Conservation (phyloP, 2,797 vertebrate genomes). For the Acipenser ruthenus region DNA sequence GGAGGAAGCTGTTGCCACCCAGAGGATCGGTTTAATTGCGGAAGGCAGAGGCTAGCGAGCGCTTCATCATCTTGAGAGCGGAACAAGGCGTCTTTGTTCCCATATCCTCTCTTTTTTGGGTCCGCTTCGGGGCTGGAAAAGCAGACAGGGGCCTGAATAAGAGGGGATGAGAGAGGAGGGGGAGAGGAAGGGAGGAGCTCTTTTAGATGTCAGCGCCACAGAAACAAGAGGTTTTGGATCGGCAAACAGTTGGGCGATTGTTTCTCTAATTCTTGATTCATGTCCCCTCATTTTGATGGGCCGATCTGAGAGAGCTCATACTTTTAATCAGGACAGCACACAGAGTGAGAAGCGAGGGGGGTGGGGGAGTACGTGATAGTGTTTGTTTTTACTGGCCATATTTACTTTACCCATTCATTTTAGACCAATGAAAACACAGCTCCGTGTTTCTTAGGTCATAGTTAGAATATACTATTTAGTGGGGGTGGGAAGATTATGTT, state of each 20-base stretch:
- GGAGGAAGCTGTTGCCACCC: conserved; percentile 5
- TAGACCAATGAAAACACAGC: too few relatives aligned
- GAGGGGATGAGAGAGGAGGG: neutral
- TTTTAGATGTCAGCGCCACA: neutral
- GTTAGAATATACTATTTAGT: too few relatives aligned
- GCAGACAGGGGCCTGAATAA: neutral
- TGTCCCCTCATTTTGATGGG: neutral
- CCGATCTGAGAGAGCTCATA: neutral
- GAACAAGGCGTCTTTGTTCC: conserved; percentile 11
- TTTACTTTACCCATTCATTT: too few relatives aligned
- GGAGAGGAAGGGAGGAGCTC: neutral
- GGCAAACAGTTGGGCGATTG: neutral
- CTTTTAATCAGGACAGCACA: neutral
- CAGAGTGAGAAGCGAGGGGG: too few relatives aligned
- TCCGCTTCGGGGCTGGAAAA: conserved; percentile 3
- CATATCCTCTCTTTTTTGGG: conserved; percentile 9
- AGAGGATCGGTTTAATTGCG: neutral
- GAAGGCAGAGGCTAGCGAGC: neutral
- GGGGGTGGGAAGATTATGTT: too few relatives aligned
- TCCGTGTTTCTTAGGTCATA: too few relatives aligned
- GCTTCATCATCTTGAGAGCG: neutral
- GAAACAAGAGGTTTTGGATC: neutral
- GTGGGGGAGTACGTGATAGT: too few relatives aligned
- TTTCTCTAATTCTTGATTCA: neutral
- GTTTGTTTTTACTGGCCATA: too few relatives aligned